Conservation (phyloP, 2,113 vertebrate species). For the Caranx ignobilis region DNA sequence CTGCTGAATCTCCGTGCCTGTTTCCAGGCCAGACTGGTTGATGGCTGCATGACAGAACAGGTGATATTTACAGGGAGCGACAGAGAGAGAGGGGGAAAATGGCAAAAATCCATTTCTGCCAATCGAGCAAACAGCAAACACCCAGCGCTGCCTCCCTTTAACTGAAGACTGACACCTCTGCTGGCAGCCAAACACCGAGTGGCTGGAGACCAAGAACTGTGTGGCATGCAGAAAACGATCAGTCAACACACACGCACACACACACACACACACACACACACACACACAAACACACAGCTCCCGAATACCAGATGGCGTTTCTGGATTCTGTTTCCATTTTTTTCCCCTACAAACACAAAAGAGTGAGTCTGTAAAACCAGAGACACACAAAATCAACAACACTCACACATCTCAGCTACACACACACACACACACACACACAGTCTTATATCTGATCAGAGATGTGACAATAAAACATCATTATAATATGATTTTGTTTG, state of each 20-base stretch:
- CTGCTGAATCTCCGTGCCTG: neutral
- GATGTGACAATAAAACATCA: neutral
- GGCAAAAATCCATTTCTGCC: constrained; percentile 67
- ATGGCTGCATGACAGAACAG: constrained; percentile 63
- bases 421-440: neutral
- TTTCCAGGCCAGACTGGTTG: constrained; percentile 50
- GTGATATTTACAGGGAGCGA: constrained; percentile 53
- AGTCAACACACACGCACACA: constrained; percentile 81
- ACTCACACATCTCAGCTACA: constrained; percentile 18
- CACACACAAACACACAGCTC: constrained; percentile 83
- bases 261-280: constrained; percentile 79
- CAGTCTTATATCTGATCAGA: neutral
- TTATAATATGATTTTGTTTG: neutral
- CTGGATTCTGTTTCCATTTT: constrained; percentile 92
- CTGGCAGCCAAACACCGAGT: constrained; percentile 93
- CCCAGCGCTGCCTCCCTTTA: constrained; percentile 72
- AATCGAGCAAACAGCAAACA: constrained; percentile 67
- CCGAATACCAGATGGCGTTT: constrained; percentile 97
- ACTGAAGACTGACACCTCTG: constrained; percentile 94
- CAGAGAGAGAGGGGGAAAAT: constrained; percentile 18
- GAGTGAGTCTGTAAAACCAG: constrained; percentile 50
- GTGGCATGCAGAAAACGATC: constrained; percentile 88
- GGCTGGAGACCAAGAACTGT: constrained; percentile 93
- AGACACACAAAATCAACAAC: constrained; percentile 56
- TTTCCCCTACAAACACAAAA: constrained; percentile 89